phyloP scores from a whole-genome alignment of 2,113 vertebrate species.

The Dryoscopus gambensis region DNA sequence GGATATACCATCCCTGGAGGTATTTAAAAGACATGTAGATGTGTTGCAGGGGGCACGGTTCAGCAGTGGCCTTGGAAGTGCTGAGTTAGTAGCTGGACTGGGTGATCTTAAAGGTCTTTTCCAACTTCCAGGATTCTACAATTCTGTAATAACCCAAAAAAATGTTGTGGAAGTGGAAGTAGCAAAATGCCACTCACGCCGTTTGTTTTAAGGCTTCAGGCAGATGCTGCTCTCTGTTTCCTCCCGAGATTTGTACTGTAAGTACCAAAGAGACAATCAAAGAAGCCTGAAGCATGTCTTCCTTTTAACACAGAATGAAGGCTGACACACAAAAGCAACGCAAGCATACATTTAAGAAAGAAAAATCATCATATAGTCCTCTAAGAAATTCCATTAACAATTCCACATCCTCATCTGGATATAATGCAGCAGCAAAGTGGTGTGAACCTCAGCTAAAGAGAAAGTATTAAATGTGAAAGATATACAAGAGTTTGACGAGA shows the following conservation, averaged over 20 bases:
- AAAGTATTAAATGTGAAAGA: background rate
- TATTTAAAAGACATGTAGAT: fast-evolving
- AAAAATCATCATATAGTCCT: background rate
- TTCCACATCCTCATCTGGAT: background rate
- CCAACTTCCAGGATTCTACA: background rate
- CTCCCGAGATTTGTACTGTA: background rate
- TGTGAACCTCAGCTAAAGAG: no score
- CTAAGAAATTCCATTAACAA: background rate
- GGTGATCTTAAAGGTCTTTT: background rate
- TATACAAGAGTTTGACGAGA: background rate
- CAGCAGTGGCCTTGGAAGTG: background rate
- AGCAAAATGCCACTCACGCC: background rate
- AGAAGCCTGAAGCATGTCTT: background rate
- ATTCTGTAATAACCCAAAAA: background rate
- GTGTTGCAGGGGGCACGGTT: fast-evolving
- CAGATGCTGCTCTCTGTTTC: background rate
- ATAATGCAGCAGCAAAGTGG: background rate
- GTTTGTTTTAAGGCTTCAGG: background rate
- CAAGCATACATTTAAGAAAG: background rate
- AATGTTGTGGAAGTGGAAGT: background rate
- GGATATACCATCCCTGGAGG: background rate
- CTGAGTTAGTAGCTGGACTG: background rate
- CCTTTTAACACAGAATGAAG: background rate
- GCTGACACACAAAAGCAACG: background rate
- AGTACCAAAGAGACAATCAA: background rate